Evolutionary conservation across 2,113 vertebrate genomes (phyloP), one percentile per base, ranked within the genome.

Genomic region (Neolamprologus modestus): DNA sequence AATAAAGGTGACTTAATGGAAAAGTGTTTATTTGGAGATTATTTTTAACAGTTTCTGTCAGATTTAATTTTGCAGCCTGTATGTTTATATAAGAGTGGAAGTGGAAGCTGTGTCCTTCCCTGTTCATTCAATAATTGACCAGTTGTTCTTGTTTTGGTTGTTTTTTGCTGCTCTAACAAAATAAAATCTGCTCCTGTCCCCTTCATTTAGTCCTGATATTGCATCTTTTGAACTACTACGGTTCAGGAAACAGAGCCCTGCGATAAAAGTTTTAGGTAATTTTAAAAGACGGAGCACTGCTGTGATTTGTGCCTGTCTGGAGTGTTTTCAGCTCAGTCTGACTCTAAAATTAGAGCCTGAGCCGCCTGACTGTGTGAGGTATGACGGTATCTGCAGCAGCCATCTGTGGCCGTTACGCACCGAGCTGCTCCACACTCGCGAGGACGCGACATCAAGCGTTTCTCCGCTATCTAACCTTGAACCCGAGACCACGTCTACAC

Each of bases 361-460:
- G 73, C 4, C 7, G 17, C 45, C 10, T 19, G 73, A 40, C 33
- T 13, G 76, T 81, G 12, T 40, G 82, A 71, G 61, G 33, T 42
- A 16, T 37, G 37, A 59, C n/a, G 1, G 61, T 88, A 63, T 88
- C 83, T 76, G 87, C 63, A 73, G 78, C 83, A 21, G 63, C 87
- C 87, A 81, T 88, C 83, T 84, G 87, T 84, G 71, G 66, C 73
- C 2, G 2, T 19, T 45, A 17, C 7, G 3, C 35, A 71, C 21
- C 3, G 24, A 47, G 71, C 24, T 31, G 9, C 24, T 19, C 42
- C 17, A 31, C 42, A 12, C 16, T 31, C 9, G 10, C 16, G 0
- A 31, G 26, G 42, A 78, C 9, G 9, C 3, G 24, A 50, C 42
- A 31, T 50, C 9, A 3, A 50, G 71, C 42, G 4, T 17, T 45